Evolutionary conservation across 2,888 invertebrate species (phyloP).

Genomic region (Drosophila neutralis): DNA sequence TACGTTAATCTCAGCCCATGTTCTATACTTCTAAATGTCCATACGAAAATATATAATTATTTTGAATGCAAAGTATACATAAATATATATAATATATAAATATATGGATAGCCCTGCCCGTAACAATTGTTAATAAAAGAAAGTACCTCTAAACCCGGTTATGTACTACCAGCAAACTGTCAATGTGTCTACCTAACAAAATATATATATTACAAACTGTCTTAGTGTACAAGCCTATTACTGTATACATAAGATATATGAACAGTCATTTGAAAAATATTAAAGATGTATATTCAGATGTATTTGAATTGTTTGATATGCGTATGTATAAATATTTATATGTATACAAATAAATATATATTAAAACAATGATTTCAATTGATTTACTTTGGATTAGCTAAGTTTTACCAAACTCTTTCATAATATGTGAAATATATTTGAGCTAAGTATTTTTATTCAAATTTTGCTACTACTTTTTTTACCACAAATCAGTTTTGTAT

Average conservation of each 20-base stretch:
- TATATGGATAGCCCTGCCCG: conserved; percentile 35
- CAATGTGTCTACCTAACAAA: conserved; percentile 45
- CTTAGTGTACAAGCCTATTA: conserved; percentile 10
- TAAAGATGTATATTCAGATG: conserved; percentile 33
- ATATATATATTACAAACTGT: conserved; percentile 4
- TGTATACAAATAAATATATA: conserved; percentile 63
- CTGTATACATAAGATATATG: conserved; percentile 19
- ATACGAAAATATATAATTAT: not conserved
- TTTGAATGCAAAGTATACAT: not conserved
- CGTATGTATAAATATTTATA: conserved; percentile 45
- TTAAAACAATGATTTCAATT: not conserved
- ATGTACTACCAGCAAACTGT: conserved; percentile 27
- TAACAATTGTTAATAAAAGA: conserved; percentile 47
- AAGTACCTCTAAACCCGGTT: conserved; percentile 43
- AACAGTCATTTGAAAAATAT: conserved; percentile 24
- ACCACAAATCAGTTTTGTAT: not conserved
- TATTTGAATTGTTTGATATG: conserved; percentile 49
- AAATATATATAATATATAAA: conserved; percentile 5
- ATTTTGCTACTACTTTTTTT: not conserved
- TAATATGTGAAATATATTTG: not conserved
- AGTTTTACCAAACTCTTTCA: not conserved
- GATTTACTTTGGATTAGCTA: not conserved
- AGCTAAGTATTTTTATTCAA: not conserved
- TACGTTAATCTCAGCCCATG: conserved; percentile 22
- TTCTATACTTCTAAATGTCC: conserved; percentile 9